Conservation (phyloP, 2,113 vertebrate species). For the Anguilla rostrata region DNA sequence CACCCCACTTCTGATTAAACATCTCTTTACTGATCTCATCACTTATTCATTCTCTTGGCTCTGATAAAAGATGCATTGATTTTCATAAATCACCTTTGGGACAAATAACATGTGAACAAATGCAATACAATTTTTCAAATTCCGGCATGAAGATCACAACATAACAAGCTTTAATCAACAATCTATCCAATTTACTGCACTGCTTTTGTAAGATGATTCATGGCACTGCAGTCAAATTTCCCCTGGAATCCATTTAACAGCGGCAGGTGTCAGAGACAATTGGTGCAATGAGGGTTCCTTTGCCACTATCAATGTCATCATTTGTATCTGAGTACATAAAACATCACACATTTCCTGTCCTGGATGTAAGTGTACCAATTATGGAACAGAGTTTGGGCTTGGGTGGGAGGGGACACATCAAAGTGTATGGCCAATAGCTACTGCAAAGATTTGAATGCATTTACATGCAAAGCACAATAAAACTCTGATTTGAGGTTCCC, state of each 20-base stretch:
- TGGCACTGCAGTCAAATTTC: slow-evolving; percentile 11
- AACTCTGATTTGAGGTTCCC: not conserved
- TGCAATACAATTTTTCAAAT: slow-evolving; percentile 13
- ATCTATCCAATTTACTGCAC: slow-evolving; percentile 16
- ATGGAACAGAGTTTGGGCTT: not conserved
- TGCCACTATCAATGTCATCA: not conserved
- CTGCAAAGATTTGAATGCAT: not conserved
- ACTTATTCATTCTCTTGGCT: slow-evolving; percentile 6
- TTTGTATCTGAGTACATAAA: not conserved
- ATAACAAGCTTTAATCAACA: slow-evolving; percentile 17
- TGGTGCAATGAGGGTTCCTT: not conserved
- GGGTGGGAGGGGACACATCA: not conserved
- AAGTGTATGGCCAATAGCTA: slow-evolving; percentile 2
- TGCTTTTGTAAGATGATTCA: slow-evolving; percentile 3
- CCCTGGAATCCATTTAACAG: slow-evolving; percentile 16
- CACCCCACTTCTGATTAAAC: slow-evolving; percentile 2
- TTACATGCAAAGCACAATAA: not conserved
- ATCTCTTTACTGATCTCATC: slow-evolving; percentile 16
- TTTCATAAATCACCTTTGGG: slow-evolving; percentile 19
- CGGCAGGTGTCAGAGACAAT: not conserved
- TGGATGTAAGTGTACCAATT: not conserved
- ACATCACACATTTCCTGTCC: not conserved
- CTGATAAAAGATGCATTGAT: slow-evolving; percentile 19
- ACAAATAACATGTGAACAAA: slow-evolving; percentile 19
- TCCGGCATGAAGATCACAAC: slow-evolving; percentile 6